Conservation (phyloP, 2,888 invertebrate species). For the Ornithoptera priamus region DNA sequence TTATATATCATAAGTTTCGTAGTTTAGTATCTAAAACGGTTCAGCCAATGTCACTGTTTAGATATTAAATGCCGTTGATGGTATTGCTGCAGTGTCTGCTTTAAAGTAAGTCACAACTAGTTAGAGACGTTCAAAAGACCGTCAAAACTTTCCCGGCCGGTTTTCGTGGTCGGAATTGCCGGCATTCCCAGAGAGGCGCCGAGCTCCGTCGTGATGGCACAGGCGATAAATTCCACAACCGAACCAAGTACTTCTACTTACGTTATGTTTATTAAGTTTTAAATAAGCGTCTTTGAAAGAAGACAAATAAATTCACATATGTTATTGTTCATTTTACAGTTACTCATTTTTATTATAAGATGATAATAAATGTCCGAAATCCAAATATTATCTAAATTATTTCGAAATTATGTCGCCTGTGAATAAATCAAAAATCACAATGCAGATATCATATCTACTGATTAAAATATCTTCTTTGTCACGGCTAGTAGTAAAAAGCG, state of each 20-base stretch:
- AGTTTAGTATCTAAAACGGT: neutral
- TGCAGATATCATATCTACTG: no score
- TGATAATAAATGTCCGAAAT: no score
- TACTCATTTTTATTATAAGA: no score
- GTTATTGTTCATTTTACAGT: no score
- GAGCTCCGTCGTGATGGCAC: conserved; percentile 36
- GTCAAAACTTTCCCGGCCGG: conserved; percentile 59
- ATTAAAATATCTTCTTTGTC: no score
- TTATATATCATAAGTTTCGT: no score
- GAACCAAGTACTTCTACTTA: conserved; percentile 5
- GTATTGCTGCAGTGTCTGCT: conserved; percentile 26
- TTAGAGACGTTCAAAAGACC: conserved; percentile 53
- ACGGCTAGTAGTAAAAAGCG: no score
- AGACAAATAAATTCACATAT: no score
- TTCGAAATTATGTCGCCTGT: no score
- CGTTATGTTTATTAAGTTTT: conserved; percentile 5
- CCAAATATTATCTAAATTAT: no score
- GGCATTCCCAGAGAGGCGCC: conserved; percentile 38
- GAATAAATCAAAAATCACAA: no score
- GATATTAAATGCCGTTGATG: neutral
- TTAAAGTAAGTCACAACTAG: conserved; percentile 50
- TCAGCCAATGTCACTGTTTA: neutral
- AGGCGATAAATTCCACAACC: conserved; percentile 38
- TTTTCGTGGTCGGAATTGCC: conserved; percentile 43
- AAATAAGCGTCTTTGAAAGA: no score